A percentile compares a stretch with the other conserved stretches of the same genome.
phyloP scores from a whole-genome alignment of 2,797 vertebrate species.

The Acipenser transmontanus region DNA sequence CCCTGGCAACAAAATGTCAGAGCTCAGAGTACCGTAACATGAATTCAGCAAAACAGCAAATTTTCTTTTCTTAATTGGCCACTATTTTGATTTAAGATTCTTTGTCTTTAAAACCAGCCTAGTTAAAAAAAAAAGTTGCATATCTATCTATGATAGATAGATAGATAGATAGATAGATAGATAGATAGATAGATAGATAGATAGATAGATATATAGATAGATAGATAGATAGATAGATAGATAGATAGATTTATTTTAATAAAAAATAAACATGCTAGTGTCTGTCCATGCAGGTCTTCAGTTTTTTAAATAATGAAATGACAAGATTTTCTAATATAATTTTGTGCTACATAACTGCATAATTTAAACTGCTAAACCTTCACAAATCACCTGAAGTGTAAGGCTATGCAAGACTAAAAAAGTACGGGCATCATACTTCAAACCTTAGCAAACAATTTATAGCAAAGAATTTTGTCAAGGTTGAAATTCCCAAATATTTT shows the following conservation, averaged over 20 bases:
- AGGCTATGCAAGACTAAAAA: too few relatives aligned
- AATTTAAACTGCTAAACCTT: too few relatives aligned
- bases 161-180: too few relatives aligned
- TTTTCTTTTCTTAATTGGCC: constrained; percentile 74
- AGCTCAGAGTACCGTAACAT: constrained; percentile 77
- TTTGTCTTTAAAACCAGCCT: constrained; percentile 56
- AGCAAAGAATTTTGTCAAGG: too few relatives aligned
- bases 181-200: background rate
- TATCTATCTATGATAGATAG: background rate
- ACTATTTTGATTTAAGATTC: constrained; percentile 63
- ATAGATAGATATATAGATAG: background rate
- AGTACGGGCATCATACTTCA: too few relatives aligned
- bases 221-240: background rate
- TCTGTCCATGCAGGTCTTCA: too few relatives aligned
- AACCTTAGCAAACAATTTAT: too few relatives aligned
- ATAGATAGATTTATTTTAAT: background rate
- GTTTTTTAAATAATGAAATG: too few relatives aligned
- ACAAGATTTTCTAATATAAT: too few relatives aligned
- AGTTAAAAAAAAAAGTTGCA: constrained; percentile 25
- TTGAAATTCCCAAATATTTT: too few relatives aligned
- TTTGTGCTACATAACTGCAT: too few relatives aligned
- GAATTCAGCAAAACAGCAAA: constrained; percentile 79
- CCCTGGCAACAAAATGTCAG: constrained; percentile 87
- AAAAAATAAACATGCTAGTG: background rate
- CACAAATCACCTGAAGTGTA: too few relatives aligned